phyloP scores from a whole-genome alignment of 2,113 vertebrate species.

The Phaetusa simplex region DNA sequence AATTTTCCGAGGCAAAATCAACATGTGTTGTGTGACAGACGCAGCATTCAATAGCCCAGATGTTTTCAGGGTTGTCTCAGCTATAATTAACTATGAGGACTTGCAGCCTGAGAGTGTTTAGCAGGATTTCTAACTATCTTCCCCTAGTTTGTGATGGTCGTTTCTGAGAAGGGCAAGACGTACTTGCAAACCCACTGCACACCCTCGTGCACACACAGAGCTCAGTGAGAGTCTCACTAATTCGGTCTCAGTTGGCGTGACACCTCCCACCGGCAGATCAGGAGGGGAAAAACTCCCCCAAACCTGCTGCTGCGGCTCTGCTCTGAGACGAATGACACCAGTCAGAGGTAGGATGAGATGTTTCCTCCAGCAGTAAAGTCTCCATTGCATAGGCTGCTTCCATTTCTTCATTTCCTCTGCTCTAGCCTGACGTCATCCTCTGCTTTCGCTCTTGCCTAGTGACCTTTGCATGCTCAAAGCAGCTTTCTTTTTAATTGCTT shows the following conservation, averaged over 20 bases:
- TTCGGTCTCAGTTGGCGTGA: accelerated
- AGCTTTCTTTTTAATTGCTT: neutral
- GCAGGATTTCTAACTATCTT: neutral
- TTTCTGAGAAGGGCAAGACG: neutral
- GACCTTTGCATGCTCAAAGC: conserved; percentile 1
- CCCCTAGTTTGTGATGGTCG: neutral
- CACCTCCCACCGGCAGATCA: accelerated
- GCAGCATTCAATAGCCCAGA: accelerated
- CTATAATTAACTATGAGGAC: neutral
- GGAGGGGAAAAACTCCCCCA: neutral
- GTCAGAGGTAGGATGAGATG: neutral
- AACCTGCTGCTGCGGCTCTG: neutral
- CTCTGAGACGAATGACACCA: neutral
- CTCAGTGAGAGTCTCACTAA: neutral
- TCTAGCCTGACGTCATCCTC: neutral
- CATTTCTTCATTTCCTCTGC: conserved; percentile 41
- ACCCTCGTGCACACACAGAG: accelerated
- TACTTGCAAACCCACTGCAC: neutral
- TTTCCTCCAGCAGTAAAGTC: conserved; percentile 20
- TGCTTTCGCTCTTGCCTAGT: conserved; percentile 2
- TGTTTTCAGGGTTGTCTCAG: neutral
- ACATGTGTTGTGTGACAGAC: neutral
- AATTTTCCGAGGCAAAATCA: neutral
- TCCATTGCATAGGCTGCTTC: neutral
- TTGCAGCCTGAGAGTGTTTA: neutral